Conservation (phyloP, 2,113 vertebrate species). For the Trichechus manatus region DNA sequence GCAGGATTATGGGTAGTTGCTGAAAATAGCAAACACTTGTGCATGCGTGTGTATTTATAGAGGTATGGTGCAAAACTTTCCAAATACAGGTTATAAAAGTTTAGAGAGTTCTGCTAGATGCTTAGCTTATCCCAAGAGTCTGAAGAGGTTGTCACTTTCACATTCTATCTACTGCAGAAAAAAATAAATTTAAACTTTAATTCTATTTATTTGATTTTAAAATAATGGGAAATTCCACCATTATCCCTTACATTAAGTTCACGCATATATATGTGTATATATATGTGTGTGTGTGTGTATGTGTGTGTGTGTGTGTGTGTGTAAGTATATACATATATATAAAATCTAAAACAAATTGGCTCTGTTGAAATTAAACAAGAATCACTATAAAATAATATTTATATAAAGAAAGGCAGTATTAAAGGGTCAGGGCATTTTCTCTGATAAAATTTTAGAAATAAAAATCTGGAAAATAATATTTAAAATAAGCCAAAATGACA, state of each 20-base stretch:
- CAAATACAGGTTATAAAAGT: background rate
- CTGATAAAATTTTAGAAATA: background rate
- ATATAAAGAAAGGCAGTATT: background rate
- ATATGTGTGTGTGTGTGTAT: no score
- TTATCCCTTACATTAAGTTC: background rate
- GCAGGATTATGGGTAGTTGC: no score
- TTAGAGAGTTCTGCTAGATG: background rate
- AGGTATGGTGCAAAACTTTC: background rate
- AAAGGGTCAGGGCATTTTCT: conserved; percentile 32
- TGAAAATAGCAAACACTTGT: no score
- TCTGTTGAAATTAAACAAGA: conserved; percentile 1
- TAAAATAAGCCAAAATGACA: background rate
- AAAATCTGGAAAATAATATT: conserved; percentile 4
- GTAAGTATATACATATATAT: background rate
- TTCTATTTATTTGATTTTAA: conserved; percentile 34
- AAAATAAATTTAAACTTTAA: background rate
- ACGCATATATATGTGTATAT: no score
- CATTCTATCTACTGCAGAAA: background rate
- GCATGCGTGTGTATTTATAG: background rate
- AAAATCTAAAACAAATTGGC: conserved; percentile 26
- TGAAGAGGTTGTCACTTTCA: background rate
- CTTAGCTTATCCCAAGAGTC: background rate
- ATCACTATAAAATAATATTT: conserved; percentile 9
- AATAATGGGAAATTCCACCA: background rate
- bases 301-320: no score